Conservation (phyloP, 2,888 invertebrate genomes). For the Chaetogeoica ovagalla region DNA sequence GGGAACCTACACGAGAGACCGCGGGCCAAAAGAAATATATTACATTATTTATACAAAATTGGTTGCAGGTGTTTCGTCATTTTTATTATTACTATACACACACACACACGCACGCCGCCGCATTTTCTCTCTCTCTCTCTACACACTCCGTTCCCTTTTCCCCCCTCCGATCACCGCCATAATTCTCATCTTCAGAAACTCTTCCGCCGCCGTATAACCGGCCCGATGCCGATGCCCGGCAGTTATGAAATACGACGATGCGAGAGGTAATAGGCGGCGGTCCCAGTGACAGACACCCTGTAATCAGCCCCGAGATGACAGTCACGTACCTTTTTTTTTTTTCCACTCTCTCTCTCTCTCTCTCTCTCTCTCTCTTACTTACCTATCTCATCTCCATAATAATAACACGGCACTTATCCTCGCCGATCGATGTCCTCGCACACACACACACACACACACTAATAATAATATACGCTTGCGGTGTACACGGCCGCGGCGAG, state of each 20-base stretch:
- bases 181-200: neutral
- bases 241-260: neutral
- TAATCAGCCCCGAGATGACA: slow-evolving; percentile 52
- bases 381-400: slow-evolving; percentile 52
- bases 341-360: too few species aligned
- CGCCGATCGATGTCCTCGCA: slow-evolving; percentile 49
- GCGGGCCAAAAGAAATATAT: slow-evolving; percentile 48
- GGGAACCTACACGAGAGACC: neutral
- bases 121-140: neutral
- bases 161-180: too few species aligned
- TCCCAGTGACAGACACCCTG: slow-evolving; percentile 50
- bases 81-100: slow-evolving; percentile 29
- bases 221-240: slow-evolving; percentile 16
- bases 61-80: slow-evolving; percentile 53
- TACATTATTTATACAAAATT: slow-evolving; percentile 51
- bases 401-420: slow-evolving; percentile 4
- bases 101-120: neutral
- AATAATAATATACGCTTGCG: slow-evolving; percentile 17
- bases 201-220: neutral
- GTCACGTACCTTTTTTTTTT: slow-evolving; percentile 48
- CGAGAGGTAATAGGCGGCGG: slow-evolving; percentile 9
- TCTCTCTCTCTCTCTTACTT: too few species aligned
- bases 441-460: neutral
- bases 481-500: neutral
- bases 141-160: too few species aligned